These are phyloP conservation scores for Chondrilla cf. caribensis DNA, from an alignment of 37 sponge, comb jelly and placozoan genomes.

Conservation along the genomic window DNA sequence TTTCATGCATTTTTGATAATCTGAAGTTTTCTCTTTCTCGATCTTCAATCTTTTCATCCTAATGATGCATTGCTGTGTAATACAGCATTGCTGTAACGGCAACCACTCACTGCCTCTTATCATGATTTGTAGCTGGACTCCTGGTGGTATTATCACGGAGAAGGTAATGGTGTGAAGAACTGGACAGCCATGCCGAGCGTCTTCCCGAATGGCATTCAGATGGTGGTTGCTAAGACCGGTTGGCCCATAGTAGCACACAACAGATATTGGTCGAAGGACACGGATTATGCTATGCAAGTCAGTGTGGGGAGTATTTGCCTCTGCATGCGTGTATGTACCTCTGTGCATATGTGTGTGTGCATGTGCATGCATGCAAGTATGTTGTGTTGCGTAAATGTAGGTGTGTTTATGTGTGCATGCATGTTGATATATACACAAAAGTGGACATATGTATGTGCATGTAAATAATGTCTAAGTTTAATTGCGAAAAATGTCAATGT, in stretches of 20 bases:
- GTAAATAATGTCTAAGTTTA: no score
- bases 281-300: slow-evolving; percentile 69
- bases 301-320: background rate
- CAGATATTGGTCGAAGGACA: slow-evolving; percentile 67
- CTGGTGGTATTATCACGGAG: slow-evolving; percentile 86
- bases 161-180: slow-evolving; percentile 65
- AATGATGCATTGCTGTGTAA: no score
- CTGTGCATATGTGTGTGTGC: no score
- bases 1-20: no score
- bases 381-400: no score
- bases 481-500: no score
- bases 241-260: slow-evolving; percentile 74
- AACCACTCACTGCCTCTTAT: no score
- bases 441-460: slow-evolving; percentile 8
- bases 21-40: no score
- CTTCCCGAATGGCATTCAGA: slow-evolving; percentile 71
- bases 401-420: slow-evolving; percentile 11
- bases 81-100: no score
- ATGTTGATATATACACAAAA: no score
- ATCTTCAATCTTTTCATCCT: no score
- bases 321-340: background rate
- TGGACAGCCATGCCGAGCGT: slow-evolving; percentile 66
- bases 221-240: slow-evolving; percentile 44
- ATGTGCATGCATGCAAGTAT: slow-evolving; percentile 14
- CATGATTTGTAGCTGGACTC: slow-evolving; percentile 56